A percentile compares a stretch with the other conserved stretches of the same genome.
These are phyloP conservation scores for Sebastes itinus DNA, from an alignment of 2,797 vertebrate genomes.

Conservation along the genomic window DNA sequence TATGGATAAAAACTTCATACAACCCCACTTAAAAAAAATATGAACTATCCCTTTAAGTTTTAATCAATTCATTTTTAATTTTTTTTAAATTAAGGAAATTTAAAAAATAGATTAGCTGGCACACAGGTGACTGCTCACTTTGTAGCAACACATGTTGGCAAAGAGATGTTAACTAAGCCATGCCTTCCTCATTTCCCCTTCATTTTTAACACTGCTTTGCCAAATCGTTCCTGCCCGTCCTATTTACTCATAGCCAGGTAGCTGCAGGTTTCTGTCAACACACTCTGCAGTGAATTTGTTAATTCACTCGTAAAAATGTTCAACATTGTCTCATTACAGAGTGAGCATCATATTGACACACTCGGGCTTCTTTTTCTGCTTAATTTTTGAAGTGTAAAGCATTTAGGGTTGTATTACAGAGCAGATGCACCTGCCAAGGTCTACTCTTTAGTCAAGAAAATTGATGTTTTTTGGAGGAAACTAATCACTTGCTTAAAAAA, in stretches of 20 bases:
- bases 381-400: background rate
- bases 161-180: constrained; percentile 1
- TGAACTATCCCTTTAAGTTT: too few relatives aligned
- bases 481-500: background rate
- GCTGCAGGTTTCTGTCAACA: constrained; percentile 1
- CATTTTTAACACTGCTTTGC: background rate
- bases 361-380: background rate
- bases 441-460: background rate
- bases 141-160: constrained; percentile 15
- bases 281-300: background rate
- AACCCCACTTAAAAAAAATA: too few relatives aligned
- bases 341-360: background rate
- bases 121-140: background rate
- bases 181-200: background rate
- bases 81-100: too few relatives aligned
- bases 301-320: background rate
- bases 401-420: background rate
- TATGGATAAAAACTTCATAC: background rate
- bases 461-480: background rate
- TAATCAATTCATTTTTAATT: too few relatives aligned
- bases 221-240: background rate
- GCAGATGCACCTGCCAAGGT: background rate
- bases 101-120: background rate
- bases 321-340: background rate
- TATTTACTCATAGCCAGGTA: background rate